Evolutionary conservation across 2,888 invertebrate genomes (phyloP), one percentile per base, ranked within the genome.

Genomic region (Diloba caeruleocephala): DNA sequence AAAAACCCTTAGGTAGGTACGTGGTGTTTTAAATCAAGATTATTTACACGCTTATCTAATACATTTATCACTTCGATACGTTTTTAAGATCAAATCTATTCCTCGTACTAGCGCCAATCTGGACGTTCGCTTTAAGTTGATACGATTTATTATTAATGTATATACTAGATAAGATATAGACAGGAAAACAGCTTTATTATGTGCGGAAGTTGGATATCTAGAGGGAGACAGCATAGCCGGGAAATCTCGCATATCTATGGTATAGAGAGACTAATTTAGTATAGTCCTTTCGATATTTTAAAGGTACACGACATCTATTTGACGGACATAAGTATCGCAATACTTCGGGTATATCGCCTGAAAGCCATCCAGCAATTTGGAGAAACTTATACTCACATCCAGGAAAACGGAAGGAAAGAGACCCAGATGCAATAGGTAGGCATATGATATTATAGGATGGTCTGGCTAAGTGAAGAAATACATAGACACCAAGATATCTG

Each of bases 11-110:
- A 32, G n/a, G n/a, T n/a, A n/a, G n/a, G n/a, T n/a, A n/a, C n/a
- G n/a, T n/a, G n/a, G n/a, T n/a, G n/a, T n/a, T n/a, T 26, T 44
- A 31, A 49, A 53, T 61, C 39, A 43, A 50, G 56, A 61, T 55
- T 49, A 23, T 37, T 29, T 9, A 23, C 10, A n/a, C n/a, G 12
- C 9, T 36, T 56, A 52, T 48, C 45, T 14, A 26, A 36, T 8
- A n/a, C 28, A 14, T 54, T 67, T 68, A 74, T 77, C 67, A 51
- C 15, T 45, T 33, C 10, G 45, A 66, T 68, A 41, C 39, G n/a
- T 38, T 37, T 13, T 46, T 12, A 50, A 75, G 82, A 84, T 85
- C 84, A 85, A 87, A 87, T 79, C 62, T 73, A 56, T 81, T 79
- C 77, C 67, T 62, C 34, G 76, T 74, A 78, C 53, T 67, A 59